Percentiles rank a stretch among this genome's conserved stretches.
Conservation (phyloP, 2,797 vertebrate species). For the Syngnathus rostellatus region DNA sequence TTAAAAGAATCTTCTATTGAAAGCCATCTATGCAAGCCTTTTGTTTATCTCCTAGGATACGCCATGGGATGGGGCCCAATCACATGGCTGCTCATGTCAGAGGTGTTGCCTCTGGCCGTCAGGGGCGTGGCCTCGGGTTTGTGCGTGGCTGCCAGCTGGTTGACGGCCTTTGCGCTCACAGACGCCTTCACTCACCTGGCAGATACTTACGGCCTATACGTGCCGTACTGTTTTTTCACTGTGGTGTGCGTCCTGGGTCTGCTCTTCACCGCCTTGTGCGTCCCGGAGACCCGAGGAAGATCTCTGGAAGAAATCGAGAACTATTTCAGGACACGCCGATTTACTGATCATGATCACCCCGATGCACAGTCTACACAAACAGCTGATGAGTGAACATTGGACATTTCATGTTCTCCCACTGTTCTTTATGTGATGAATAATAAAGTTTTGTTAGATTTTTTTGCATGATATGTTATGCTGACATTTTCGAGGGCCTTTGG, state of each 20-base stretch:
- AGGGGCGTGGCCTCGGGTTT: constrained; percentile 84
- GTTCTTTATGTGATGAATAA: neutral
- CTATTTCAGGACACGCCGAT: constrained; percentile 76
- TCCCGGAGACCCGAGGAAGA: constrained; percentile 86
- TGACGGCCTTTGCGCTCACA: constrained; percentile 83
- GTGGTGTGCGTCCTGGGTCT: constrained; percentile 74
- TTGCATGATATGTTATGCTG: neutral
- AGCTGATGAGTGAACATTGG: neutral
- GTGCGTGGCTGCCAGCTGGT: constrained; percentile 87
- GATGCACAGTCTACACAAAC: neutral
- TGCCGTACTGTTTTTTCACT: constrained; percentile 81
- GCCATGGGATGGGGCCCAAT: constrained; percentile 97
- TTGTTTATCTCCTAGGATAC: constrained; percentile 72
- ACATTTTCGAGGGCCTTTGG: neutral
- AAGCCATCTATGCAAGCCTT: neutral
- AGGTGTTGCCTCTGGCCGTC: constrained; percentile 83
- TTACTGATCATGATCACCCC: neutral
- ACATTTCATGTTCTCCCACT: neutral
- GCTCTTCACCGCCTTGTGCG: constrained; percentile 78
- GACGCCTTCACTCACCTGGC: constrained; percentile 74
- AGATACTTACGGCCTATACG: constrained; percentile 71
- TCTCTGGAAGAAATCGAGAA: constrained; percentile 91
- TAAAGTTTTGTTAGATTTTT: no score
- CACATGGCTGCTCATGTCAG: constrained; percentile 95
- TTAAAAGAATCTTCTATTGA: neutral